Percentiles rank a stretch among this genome's conserved stretches.
phyloP scores from a whole-genome alignment of 2,797 vertebrate species.

The Phoebastria nigripes region DNA sequence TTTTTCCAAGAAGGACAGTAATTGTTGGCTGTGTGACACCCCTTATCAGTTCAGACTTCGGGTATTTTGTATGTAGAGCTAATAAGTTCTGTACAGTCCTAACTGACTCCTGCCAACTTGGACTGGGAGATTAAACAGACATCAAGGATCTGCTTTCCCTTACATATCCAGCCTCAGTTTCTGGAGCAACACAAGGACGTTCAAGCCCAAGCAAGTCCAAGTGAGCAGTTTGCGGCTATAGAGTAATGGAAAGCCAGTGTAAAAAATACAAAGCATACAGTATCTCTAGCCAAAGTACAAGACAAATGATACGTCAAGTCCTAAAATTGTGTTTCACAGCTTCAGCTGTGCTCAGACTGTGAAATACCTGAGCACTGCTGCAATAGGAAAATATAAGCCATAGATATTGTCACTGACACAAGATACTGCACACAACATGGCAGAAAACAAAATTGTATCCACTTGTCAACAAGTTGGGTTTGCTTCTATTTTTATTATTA shows the following conservation, averaged over 20 bases:
- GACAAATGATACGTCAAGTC: not conserved
- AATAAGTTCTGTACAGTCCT: not conserved
- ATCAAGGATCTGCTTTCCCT: not conserved
- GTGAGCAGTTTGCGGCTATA: not conserved
- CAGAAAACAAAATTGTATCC: not conserved
- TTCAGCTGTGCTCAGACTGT: not conserved
- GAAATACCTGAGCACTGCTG: constrained; percentile 33
- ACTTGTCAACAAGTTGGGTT: not conserved
- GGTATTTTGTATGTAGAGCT: not conserved
- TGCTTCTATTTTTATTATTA: constrained; percentile 16
- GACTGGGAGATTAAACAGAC: not conserved
- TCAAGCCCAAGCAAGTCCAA: not conserved
- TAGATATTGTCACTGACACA: not conserved
- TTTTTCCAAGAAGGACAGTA: not conserved
- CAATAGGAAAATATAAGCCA: constrained; percentile 27
- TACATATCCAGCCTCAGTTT: not conserved
- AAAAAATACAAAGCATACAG: not conserved
- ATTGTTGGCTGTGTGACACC: not conserved
- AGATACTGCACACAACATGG: not conserved
- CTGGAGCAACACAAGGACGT: not conserved
- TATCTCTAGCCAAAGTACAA: not conserved
- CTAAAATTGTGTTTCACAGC: not conserved
- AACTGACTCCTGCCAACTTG: not conserved
- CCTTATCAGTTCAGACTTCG: not conserved
- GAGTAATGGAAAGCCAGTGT: not conserved